Evolutionary conservation across 1,140 invertebrate species (phyloP).

Genomic region (Pseudomyrmex flavicornis): DNA sequence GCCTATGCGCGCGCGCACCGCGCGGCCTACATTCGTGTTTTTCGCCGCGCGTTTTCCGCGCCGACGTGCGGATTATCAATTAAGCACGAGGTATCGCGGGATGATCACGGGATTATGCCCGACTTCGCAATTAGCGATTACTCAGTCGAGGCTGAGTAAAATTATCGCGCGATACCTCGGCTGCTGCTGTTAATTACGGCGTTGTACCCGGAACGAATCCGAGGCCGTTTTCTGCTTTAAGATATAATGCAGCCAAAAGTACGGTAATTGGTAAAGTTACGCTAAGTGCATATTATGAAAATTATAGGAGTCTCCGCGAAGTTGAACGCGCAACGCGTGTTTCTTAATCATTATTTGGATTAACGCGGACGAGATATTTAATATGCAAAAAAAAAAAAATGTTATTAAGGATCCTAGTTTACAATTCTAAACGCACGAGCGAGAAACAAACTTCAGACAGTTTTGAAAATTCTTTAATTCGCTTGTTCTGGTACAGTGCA

Average conservation of each 20-base stretch:
- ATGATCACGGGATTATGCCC: constrained; percentile 52
- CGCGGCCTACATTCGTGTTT: constrained; percentile 7
- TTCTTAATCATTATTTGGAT: constrained; percentile 25
- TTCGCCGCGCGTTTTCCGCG: constrained; percentile 36
- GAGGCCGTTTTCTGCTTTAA: constrained; percentile 44
- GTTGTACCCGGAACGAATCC: constrained; percentile 33
- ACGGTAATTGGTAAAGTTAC: constrained; percentile 46
- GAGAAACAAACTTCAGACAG: background rate
- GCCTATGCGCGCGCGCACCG: constrained; percentile 11
- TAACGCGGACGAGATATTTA: background rate
- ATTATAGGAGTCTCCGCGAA: constrained; percentile 4
- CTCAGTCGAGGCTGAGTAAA: constrained; percentile 6
- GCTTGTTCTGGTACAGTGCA: too few relatives aligned
- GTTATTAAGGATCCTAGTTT: background rate
- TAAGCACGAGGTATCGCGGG: constrained; percentile 40
- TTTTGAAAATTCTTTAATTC: background rate
- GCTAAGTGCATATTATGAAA: constrained; percentile 24
- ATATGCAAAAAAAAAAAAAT: too few relatives aligned
- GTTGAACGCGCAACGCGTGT: background rate
- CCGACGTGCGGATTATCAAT: constrained; percentile 43
- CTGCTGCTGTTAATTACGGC: constrained; percentile 38
- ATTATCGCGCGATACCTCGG: constrained; percentile 36
- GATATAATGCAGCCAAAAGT: constrained; percentile 25
- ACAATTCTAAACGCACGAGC: background rate
- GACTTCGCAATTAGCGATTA: constrained; percentile 56